Evolutionary conservation across 2,888 invertebrate genomes (phyloP), one percentile per base, ranked within the genome.

Genomic region (Trichopria drosophilae): DNA sequence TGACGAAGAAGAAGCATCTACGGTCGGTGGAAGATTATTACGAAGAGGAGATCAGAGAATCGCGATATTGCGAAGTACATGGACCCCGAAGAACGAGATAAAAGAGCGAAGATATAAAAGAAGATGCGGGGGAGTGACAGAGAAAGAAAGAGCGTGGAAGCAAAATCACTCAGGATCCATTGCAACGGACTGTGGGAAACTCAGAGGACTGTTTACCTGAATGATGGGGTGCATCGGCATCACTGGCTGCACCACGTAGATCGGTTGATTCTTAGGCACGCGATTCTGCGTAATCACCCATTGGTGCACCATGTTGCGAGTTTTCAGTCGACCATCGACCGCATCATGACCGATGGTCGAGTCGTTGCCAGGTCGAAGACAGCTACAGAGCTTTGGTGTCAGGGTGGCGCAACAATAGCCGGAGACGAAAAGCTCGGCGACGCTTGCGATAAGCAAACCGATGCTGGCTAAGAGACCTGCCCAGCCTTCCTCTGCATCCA

Each of bases 401-500:
- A 74, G 62, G 40, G 67, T 71, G 31, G 72, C 58, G 47, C 73
- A 73, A 32, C 63, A 72, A 60, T 74, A 74, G 32, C 72, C 73
- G 13, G 74, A 70, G 9, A 72, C 63, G 19, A 74, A 55, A 7
- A 74, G 63, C 43, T 85, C 84, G 13, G 81, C 76, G 0, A 78
- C 70, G 7, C 83, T 81, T 16, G 82, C 78, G 55, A 84, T 76
- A 37, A 86, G 78, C 5, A 86, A 73, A 1, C 82, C 83, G 48
- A 83, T 79, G 74, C 84, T 85, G 9, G 83, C 80, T 20, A 85
- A 72, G 35, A 86, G 78, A 0, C 83, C 82, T 2, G 82, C 79
- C 82, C 83, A 83, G 53, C 79, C 78, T 64, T 67, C 82, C 69
- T 80, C 81, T 71, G 77, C 78, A 43, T 65, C 75, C 43, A 60